A percentile compares a stretch with the other conserved stretches of the same genome.
These are phyloP conservation scores for Notarius lentiginosus DNA, from an alignment of 2,113 vertebrate genomes.

Conservation along the genomic window DNA sequence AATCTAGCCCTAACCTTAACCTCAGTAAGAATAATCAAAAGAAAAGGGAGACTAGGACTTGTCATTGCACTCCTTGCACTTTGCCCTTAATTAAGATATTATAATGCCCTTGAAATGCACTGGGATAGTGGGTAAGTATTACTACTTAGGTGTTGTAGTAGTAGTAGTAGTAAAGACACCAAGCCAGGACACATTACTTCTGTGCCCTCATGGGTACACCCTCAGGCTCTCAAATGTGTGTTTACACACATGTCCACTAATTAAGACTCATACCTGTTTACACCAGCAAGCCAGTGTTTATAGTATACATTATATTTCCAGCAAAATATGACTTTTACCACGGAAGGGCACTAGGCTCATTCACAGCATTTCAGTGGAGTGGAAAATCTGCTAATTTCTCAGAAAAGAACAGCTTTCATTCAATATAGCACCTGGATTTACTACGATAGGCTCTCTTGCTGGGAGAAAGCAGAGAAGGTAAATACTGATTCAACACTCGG, in stretches of 20 bases:
- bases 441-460: background rate
- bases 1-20: too few species aligned
- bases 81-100: slow-evolving; percentile 13
- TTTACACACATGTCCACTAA: slow-evolving; percentile 36
- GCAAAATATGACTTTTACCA: slow-evolving; percentile 30
- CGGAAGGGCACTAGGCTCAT: slow-evolving; percentile 14
- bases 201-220: slow-evolving; percentile 35
- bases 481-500: slow-evolving; percentile 18
- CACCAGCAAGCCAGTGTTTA: slow-evolving; percentile 48
- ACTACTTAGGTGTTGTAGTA: background rate
- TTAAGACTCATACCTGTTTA: slow-evolving; percentile 47
- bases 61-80: background rate
- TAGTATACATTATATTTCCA: slow-evolving; percentile 52
- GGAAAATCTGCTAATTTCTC: slow-evolving; percentile 40
- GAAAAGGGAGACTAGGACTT: background rate
- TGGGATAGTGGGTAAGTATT: background rate
- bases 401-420: slow-evolving; percentile 25
- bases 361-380: slow-evolving; percentile 36
- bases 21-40: background rate
- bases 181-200: slow-evolving; percentile 30
- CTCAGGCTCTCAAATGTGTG: slow-evolving; percentile 21
- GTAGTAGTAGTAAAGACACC: slow-evolving; percentile 25
- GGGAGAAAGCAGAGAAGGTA: slow-evolving; percentile 16
- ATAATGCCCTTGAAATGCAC: slow-evolving; percentile 38
- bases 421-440: background rate